Evolutionary conservation across 2,888 invertebrate genomes (phyloP), one percentile per base, ranked within the genome.

Genomic region (Pyralis farinalis): DNA sequence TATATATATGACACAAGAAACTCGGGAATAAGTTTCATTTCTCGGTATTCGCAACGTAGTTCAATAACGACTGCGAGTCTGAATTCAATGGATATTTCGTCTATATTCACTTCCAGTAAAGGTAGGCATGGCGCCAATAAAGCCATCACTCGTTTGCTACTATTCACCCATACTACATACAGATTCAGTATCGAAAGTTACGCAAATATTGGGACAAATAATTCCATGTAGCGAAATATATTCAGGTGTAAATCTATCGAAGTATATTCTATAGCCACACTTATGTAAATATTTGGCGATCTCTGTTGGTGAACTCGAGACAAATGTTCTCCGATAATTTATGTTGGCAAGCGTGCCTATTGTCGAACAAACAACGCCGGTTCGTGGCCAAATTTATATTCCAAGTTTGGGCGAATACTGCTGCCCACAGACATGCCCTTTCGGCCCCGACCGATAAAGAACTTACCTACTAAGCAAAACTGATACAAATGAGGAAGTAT

Each of bases 321-420:
- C 71, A 71, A 76, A 77, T 72, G 70, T 67, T 69, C 70, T 60
- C 62, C 67, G 61, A 74, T 82, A 82, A 83, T 79, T 82, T 82
- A 81, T 76, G 75, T 81, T 71, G 70, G 69, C 71, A 68, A 63
- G 62, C 64, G 57, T 49, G 71, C 68, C 76, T 73, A 75, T 80
- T 81, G 75, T 74, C 60, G 66, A 69, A 71, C 80, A 77, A 78
- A 82, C 77, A 79, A 71, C 68, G 55, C 54, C 62, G 59, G 65
- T 59, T 60, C 59, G 60, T 52, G 60, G 63, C 66, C 66, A 71
- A 81, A 83, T 82, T 81, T 84, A 80, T 82, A 78, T 75, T 68
- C 75, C 58, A 81, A 81, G 75, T 84, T 79, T 69, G 52, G 63
- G 54, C 47, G 59, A 65, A 63, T 65, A 61, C 57, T 61, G 54